Base-by-base conservation (phyloP, 2,113 vertebrate genomes). In the Myotis davidii region DNA sequence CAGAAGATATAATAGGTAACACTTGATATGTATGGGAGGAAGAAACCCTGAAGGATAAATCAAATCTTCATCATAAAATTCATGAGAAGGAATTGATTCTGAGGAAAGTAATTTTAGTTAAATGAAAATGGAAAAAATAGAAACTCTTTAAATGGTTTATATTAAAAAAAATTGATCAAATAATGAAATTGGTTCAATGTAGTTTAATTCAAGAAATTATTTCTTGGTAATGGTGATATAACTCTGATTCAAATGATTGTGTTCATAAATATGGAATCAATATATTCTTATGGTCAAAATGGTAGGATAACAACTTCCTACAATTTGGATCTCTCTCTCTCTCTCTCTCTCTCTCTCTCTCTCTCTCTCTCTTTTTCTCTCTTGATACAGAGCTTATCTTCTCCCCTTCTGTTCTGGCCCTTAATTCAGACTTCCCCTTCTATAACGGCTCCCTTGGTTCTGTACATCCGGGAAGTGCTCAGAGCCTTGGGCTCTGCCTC, bases 31-130 rank as follows among this genome's bases (percentile, higher is more conserved):
- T 87, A 82, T 94, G 42, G 54, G 16, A 42, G 13, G 1, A 10
- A 2, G 11, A 70, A 82, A 74, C 23, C 13, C 61, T 88, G 45
- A 74, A 64, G 37, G 21, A 56, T 84, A 96, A 95, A 95, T 94
- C 88, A 95, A 97, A 90, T 93, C 39, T 76, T 78, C 39, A 92
- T 92, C 72, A 85, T 93, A 95, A 93, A 93, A 97, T 94, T 91
- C 21, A 93, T 87, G 61, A 97, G 50, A 96, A 96, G 86, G 69
- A 96, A 87, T 77, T 84, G 92, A 91, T 85, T 87, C 91, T 97
- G 37, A 86, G 72, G 91, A 96, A 88, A 96, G 92, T 82, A 86
- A 90, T 85, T 94, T 96, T 88, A 65, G 74, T 94, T 91, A 95
- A 94, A 89, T 96, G 42, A 90, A 92, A 96, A 92, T 81, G 29